These are phyloP conservation scores for Mythimna ferrago DNA, from an alignment of 2,888 invertebrate genomes.

Conservation along the genomic window DNA sequence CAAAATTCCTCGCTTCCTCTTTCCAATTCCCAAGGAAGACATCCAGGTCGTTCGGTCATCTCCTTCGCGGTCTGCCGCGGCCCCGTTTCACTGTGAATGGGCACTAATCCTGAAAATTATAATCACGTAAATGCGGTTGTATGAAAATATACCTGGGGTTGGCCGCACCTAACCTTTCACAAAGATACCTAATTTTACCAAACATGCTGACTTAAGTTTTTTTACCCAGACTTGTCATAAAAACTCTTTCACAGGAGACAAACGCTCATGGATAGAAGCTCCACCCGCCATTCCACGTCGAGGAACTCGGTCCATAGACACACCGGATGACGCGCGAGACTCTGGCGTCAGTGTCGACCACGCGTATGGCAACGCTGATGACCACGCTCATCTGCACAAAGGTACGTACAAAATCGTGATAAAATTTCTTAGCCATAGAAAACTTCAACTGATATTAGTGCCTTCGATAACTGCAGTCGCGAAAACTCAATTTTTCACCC, in stretches of 20 bases:
- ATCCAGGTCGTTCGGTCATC: no score
- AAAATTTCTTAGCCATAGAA: not conserved
- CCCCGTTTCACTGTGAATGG: no score
- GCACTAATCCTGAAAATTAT: no score
- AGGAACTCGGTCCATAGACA: conserved; percentile 82
- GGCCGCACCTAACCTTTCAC: no score
- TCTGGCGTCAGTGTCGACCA: conserved; percentile 87
- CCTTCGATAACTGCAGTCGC: no score
- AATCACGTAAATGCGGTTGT: no score
- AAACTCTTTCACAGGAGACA: conserved; percentile 63
- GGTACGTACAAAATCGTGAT: conserved; percentile 60
- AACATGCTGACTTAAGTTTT: not conserved
- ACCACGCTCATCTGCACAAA: conserved; percentile 74
- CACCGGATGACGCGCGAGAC: conserved; percentile 83
- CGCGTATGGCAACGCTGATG: conserved; percentile 83
- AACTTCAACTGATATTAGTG: no score
- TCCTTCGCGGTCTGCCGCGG: no score
- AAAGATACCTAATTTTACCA: not conserved
- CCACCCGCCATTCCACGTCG: conserved; percentile 84
- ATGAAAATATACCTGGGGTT: no score
- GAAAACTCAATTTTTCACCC: no score
- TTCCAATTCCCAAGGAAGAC: no score
- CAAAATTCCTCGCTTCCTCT: no score
- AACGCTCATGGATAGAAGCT: conserved; percentile 72
- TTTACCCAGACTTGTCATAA: not conserved